Evolutionary conservation across 2,888 invertebrate species (phyloP).

Genomic region (Zygothrica quintamaculata): DNA sequence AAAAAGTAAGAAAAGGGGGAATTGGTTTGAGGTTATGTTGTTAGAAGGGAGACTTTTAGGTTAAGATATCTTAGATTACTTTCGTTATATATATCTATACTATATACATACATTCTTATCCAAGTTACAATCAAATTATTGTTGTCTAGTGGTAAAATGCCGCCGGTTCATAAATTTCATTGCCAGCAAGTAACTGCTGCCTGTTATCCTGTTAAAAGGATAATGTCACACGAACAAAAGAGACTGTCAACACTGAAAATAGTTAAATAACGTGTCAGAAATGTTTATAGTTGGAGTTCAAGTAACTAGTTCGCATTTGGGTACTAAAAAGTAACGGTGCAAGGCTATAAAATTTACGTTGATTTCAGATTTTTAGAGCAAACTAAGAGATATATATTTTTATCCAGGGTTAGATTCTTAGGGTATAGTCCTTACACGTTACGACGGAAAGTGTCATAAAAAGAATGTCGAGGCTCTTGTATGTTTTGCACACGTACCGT

Average conservation of each 20-base stretch:
- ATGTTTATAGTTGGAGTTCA: background rate
- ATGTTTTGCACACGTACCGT: constrained; percentile 74
- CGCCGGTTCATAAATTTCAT: constrained; percentile 64
- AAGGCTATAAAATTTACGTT: constrained; percentile 75
- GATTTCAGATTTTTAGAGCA: constrained; percentile 77
- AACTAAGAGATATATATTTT: constrained; percentile 61
- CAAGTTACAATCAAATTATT: constrained; percentile 25
- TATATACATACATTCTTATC: constrained; percentile 36
- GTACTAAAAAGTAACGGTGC: constrained; percentile 56
- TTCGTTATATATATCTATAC: background rate
- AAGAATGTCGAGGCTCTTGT: constrained; percentile 52
- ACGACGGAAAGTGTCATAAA: constrained; percentile 75
- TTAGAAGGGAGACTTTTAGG: background rate
- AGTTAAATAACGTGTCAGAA: constrained; percentile 61
- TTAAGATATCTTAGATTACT: no score
- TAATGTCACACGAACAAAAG: constrained; percentile 74
- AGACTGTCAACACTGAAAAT: constrained; percentile 66
- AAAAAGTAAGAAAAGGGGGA: constrained; percentile 1
- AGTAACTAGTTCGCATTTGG: constrained; percentile 29
- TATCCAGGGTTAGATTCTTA: constrained; percentile 32
- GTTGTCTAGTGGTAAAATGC: constrained; percentile 23
- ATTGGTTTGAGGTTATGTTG: constrained; percentile 25
- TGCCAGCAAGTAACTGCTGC: constrained; percentile 30
- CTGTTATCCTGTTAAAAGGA: constrained; percentile 60
- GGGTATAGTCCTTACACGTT: constrained; percentile 42